Conservation (phyloP, 2,888 invertebrate species). For the Ormia ochracea region DNA sequence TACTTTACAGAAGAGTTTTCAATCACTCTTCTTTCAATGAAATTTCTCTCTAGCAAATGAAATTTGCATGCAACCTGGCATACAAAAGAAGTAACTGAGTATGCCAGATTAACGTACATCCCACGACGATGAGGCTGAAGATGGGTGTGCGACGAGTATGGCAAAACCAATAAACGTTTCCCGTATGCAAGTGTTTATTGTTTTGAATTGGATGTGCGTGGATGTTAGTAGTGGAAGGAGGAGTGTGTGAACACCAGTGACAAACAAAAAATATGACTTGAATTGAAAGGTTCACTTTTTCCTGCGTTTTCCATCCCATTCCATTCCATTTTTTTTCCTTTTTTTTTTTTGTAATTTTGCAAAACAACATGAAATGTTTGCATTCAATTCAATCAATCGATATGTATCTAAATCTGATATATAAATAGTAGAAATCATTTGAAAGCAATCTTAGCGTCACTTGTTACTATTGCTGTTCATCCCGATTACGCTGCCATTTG, state of each 20-base stretch:
- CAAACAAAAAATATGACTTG: slow-evolving; percentile 12
- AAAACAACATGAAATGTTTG: slow-evolving; percentile 19
- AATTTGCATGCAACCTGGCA: background rate
- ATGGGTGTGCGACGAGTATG: background rate
- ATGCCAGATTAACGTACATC: background rate
- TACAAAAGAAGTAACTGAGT: background rate
- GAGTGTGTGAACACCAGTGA: slow-evolving; percentile 19
- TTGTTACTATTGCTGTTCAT: slow-evolving; percentile 7
- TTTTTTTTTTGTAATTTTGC: background rate
- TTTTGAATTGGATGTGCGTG: background rate
- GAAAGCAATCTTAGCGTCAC: slow-evolving; percentile 53
- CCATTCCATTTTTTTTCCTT: background rate
- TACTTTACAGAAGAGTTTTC: no score
- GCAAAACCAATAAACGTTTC: slow-evolving; percentile 12
- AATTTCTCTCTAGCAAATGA: no score
- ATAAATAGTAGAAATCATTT: slow-evolving; percentile 8
- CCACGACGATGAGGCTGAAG: background rate
- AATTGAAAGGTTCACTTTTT: slow-evolving; percentile 23
- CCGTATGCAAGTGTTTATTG: slow-evolving; percentile 42
- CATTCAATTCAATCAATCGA: slow-evolving; percentile 10
- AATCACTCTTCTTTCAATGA: no score
- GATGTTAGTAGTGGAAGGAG: no score
- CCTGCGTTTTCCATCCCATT: background rate
- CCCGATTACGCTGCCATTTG: background rate
- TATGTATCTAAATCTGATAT: slow-evolving; percentile 16